phyloP scores from a whole-genome alignment of 2,888 invertebrate species.

The Kuschelorhynchus macadamiae region DNA sequence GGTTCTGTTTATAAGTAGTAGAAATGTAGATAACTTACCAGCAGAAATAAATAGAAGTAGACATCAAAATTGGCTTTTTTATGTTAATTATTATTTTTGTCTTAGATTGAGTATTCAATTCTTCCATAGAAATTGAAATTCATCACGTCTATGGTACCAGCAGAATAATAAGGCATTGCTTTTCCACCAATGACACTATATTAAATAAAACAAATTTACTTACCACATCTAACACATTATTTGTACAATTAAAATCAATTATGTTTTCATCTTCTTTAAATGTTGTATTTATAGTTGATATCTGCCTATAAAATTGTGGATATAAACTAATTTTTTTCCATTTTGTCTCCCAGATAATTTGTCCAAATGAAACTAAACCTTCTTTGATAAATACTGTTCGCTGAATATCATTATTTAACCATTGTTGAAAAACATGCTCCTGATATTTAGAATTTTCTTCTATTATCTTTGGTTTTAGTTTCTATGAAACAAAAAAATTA shows the following conservation, averaged over 20 bases:
- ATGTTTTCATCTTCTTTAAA: slow-evolving; percentile 54
- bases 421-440: slow-evolving; percentile 47
- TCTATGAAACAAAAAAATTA: slow-evolving; percentile 47
- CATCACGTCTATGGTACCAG: no score
- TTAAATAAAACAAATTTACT: slow-evolving; percentile 14
- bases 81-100: no score
- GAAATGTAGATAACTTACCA: no score
- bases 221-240: slow-evolving; percentile 58
- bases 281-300: slow-evolving; percentile 51
- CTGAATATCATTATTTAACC: slow-evolving; percentile 40
- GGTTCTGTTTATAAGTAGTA: no score
- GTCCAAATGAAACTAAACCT: slow-evolving; percentile 38
- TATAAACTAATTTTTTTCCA: slow-evolving; percentile 51
- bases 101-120: no score
- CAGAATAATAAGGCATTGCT: no score
- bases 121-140: no score
- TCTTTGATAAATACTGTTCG: slow-evolving; percentile 15
- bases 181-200: no score
- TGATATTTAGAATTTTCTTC: slow-evolving; percentile 54
- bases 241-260: slow-evolving; percentile 54
- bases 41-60: no score
- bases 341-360: slow-evolving; percentile 52
- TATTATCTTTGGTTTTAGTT: slow-evolving; percentile 51
- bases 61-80: no score
- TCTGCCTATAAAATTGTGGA: slow-evolving; percentile 57